phyloP scores from a whole-genome alignment of 1,140 invertebrate species.

The Drosophila chauvacae region DNA sequence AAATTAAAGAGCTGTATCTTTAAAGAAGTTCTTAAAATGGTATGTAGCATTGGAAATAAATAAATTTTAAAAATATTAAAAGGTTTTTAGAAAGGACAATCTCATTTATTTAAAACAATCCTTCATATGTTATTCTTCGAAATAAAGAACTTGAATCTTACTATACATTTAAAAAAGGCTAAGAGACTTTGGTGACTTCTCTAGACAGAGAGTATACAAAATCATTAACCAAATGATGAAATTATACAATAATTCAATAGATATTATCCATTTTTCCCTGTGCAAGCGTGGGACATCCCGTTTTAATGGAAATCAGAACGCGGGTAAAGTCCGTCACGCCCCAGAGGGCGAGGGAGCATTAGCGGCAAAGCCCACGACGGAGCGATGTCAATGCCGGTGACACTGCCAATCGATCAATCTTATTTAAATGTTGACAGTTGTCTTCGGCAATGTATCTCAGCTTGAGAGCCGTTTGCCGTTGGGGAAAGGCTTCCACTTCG shows the following conservation, averaged over 20 bases:
- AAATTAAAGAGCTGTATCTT: background rate
- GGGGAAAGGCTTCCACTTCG: conserved; percentile 57
- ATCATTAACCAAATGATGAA: background rate
- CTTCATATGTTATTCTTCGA: too few species aligned
- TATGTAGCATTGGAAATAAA: too few species aligned
- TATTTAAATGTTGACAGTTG: conserved; percentile 83
- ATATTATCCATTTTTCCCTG: background rate
- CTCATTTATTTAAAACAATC: background rate
- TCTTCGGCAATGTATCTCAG: conserved; percentile 68
- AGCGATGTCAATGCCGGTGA: conserved; percentile 35
- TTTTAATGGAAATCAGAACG: conserved; percentile 60
- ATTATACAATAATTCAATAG: background rate
- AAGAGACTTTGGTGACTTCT: background rate
- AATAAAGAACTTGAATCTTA: too few species aligned
- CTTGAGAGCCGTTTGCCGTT: conserved; percentile 51
- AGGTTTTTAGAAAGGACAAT: background rate
- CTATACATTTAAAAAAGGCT: background rate
- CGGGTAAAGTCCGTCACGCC: conserved; percentile 42
- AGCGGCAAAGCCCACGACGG: conserved; percentile 35
- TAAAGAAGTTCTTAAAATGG: background rate
- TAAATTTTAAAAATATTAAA: too few species aligned
- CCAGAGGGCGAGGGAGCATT: conserved; percentile 23
- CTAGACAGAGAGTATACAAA: background rate
- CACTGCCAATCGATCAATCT: conserved; percentile 78
- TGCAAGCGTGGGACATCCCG: conserved; percentile 29